Percentiles rank a stretch among this genome's conserved stretches.
Evolutionary conservation across 2,113 vertebrate genomes (phyloP).

Genomic region (Eupsittula cactorum): DNA sequence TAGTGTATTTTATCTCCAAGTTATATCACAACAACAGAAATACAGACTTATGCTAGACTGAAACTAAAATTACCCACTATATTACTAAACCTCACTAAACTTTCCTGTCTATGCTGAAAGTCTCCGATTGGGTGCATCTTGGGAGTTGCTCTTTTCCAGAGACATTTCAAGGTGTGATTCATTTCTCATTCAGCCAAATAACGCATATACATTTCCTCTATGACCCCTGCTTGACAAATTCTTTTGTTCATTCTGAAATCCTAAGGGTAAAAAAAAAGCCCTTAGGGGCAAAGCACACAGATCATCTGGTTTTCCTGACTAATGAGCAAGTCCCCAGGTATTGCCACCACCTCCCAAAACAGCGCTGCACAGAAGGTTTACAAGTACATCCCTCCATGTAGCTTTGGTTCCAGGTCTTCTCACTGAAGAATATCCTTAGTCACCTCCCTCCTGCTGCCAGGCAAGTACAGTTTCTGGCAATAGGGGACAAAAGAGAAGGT

Average conservation of each 20-base stretch:
- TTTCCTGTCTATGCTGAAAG: background rate
- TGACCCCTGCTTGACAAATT: background rate
- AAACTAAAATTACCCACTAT: background rate
- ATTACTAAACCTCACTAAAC: background rate
- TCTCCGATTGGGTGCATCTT: background rate
- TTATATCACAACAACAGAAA: background rate
- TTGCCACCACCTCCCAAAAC: background rate
- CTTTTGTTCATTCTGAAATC: background rate
- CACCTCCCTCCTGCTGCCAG: constrained; percentile 23
- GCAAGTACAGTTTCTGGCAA: background rate
- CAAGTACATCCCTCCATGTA: background rate
- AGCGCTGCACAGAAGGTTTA: background rate
- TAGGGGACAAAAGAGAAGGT: background rate
- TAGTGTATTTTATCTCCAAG: background rate
- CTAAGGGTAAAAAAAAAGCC: background rate
- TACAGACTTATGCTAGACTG: background rate
- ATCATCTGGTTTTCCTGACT: background rate
- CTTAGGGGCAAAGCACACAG: background rate
- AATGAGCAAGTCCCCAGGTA: background rate
- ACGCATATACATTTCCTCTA: background rate
- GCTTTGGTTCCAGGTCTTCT: background rate
- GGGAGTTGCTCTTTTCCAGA: constrained; percentile 14
- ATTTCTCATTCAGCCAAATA: constrained; percentile 7
- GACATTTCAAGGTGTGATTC: background rate
- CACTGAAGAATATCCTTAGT: constrained; percentile 22